Percentiles rank a stretch among this genome's conserved stretches.
phyloP scores from a whole-genome alignment of 2,888 invertebrate species.

The Xestoiulus laeticollis region DNA sequence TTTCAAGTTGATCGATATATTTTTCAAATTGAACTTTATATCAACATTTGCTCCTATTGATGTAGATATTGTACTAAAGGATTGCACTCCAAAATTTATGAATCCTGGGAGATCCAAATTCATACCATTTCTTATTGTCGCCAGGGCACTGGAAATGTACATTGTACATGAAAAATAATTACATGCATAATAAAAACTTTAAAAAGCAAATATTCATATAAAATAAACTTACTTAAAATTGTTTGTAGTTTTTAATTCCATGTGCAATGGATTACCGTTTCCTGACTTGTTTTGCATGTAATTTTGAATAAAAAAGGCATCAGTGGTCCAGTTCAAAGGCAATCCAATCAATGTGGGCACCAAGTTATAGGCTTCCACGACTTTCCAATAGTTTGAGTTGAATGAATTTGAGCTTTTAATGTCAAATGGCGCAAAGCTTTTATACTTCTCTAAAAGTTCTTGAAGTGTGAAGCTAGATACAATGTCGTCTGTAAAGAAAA shows the following conservation, averaged over 20 bases:
- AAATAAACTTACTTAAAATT: neutral
- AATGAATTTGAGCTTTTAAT: neutral
- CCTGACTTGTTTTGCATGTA: neutral
- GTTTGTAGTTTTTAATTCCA: neutral
- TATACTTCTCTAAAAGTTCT: neutral
- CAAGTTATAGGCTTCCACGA: conserved; percentile 32
- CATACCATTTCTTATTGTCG: conserved; percentile 36
- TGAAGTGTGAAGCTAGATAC: neutral
- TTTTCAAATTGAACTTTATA: neutral
- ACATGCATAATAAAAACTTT: neutral
- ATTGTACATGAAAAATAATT: neutral
- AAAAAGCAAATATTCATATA: neutral
- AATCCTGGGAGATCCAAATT: neutral
- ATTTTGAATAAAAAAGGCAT: conserved; percentile 32
- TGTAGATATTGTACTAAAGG: conserved; percentile 32
- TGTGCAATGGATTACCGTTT: neutral
- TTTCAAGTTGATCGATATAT: neutral
- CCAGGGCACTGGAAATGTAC: neutral
- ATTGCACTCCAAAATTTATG: conserved; percentile 31
- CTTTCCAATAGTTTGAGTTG: conserved; percentile 42
- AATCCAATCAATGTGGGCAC: conserved; percentile 40
- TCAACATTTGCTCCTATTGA: conserved; percentile 30
- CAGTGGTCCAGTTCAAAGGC: conserved; percentile 42
- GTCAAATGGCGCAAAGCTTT: neutral
- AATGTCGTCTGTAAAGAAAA: neutral